These are phyloP conservation scores for Tragelaphus imberbis DNA, from an alignment of 2,113 vertebrate genomes.

Conservation along the genomic window DNA sequence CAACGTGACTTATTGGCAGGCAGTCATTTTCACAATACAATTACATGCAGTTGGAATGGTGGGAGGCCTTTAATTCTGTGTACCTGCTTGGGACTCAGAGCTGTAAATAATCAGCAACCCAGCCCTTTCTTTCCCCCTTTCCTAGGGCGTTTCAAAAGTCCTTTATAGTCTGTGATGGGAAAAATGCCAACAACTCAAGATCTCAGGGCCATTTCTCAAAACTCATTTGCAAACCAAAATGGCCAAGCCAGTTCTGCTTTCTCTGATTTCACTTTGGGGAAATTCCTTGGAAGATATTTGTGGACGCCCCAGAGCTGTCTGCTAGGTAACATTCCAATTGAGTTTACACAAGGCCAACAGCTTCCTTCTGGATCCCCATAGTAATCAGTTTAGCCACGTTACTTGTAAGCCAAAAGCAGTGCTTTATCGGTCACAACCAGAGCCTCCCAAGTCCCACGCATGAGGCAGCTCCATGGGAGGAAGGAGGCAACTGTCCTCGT, in stretches of 20 bases:
- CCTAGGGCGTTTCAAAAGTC: background rate
- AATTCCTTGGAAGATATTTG: background rate
- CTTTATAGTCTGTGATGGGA: slow-evolving; percentile 16
- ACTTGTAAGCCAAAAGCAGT: slow-evolving; percentile 23
- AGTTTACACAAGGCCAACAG: slow-evolving; percentile 28
- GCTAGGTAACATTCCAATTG: background rate
- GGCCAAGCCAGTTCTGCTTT: background rate
- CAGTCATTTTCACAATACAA: slow-evolving; percentile 22
- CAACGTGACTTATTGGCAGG: background rate
- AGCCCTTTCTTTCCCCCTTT: background rate
- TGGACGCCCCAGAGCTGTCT: background rate
- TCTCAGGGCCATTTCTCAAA: background rate
- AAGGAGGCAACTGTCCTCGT: background rate
- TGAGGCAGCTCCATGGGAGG: fast-evolving
- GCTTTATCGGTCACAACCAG: background rate
- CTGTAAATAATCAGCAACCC: slow-evolving; percentile 25
- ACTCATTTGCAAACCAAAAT: background rate
- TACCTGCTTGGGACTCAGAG: slow-evolving; percentile 11
- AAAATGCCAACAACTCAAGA: background rate
- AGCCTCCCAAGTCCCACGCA: fast-evolving
- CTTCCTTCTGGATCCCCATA: slow-evolving; percentile 23
- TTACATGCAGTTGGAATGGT: background rate
- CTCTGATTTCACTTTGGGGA: background rate
- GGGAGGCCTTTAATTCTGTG: slow-evolving; percentile 47
- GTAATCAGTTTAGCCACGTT: background rate